phyloP scores from a whole-genome alignment of 1,140 invertebrate species.

The Andrena cerasifolii region DNA sequence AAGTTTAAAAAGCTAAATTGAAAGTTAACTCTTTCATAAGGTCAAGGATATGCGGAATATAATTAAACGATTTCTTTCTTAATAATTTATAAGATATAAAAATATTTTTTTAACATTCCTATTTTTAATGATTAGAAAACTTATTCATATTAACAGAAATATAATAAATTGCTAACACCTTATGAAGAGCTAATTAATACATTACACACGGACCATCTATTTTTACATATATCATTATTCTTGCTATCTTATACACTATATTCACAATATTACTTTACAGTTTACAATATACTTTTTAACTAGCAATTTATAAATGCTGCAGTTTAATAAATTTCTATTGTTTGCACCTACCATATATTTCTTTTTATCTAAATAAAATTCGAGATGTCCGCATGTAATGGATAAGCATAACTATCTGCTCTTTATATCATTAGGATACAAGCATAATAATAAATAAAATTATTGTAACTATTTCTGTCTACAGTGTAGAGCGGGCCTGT shows the following conservation, averaged over 20 bases:
- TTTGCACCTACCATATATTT: too few relatives aligned
- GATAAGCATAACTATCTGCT: not conserved
- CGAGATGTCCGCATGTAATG: conserved; percentile 11
- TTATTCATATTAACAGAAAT: too few relatives aligned
- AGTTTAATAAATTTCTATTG: too few relatives aligned
- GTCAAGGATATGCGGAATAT: too few relatives aligned
- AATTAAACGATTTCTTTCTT: not conserved
- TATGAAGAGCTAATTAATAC: not conserved
- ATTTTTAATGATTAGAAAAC: too few relatives aligned
- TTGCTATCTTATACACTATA: too few relatives aligned
- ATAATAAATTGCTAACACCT: not conserved
- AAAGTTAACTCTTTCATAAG: too few relatives aligned
- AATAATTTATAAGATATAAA: not conserved
- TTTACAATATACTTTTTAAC: too few relatives aligned
- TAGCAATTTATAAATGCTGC: too few relatives aligned
- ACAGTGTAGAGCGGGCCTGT: too few relatives aligned
- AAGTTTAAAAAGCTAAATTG: not conserved
- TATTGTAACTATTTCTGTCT: conserved; percentile 18
- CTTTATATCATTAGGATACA: conserved; percentile 2
- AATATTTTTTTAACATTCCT: too few relatives aligned
- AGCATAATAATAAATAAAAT: conserved; percentile 17
- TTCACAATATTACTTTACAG: not conserved
- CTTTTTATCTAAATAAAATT: too few relatives aligned
- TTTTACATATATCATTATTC: not conserved
- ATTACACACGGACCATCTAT: conserved; percentile 23